phyloP scores from a whole-genome alignment of 2,888 invertebrate species.

The Leucophenga maculata region DNA sequence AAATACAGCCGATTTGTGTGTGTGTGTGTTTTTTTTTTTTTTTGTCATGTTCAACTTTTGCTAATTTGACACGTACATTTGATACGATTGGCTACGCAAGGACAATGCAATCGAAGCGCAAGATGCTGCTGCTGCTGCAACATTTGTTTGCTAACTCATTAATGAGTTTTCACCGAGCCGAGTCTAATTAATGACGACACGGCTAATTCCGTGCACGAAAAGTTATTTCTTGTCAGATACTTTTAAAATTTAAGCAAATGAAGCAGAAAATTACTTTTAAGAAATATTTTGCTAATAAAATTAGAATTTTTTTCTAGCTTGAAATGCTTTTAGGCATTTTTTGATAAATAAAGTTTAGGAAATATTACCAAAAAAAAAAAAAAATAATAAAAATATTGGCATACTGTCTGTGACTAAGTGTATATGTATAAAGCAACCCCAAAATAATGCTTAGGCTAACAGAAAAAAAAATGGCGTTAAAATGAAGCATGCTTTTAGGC shows the following conservation, averaged over 20 bases:
- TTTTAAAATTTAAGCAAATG: neutral
- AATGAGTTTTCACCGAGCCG: slow-evolving; percentile 60
- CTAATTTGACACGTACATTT: slow-evolving; percentile 61
- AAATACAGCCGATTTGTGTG: neutral
- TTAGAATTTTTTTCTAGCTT: neutral
- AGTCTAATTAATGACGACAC: slow-evolving; percentile 52
- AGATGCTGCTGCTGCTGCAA: slow-evolving; percentile 2
- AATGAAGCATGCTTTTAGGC: slow-evolving; percentile 45
- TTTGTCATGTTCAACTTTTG: slow-evolving; percentile 51
- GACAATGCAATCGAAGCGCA: slow-evolving; percentile 2
- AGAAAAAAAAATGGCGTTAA: neutral
- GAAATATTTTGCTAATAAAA: neutral
- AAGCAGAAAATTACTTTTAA: slow-evolving; percentile 27
- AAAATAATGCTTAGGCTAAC: neutral
- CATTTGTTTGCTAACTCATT: slow-evolving; percentile 58
- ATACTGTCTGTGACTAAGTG: too few species aligned
- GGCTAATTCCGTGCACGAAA: neutral
- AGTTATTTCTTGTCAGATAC: neutral
- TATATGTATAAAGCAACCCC: neutral
- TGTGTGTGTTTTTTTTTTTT: neutral
- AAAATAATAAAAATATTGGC: neutral
- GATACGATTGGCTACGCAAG: slow-evolving; percentile 20
- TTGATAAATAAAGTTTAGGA: slow-evolving; percentile 7
- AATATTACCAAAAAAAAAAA: neutral
- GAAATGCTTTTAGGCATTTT: neutral